A percentile compares a stretch with the other conserved stretches of the same genome.
phyloP scores from a whole-genome alignment of 2,113 vertebrate genomes.

The Sarotherodon lohbergeri region DNA sequence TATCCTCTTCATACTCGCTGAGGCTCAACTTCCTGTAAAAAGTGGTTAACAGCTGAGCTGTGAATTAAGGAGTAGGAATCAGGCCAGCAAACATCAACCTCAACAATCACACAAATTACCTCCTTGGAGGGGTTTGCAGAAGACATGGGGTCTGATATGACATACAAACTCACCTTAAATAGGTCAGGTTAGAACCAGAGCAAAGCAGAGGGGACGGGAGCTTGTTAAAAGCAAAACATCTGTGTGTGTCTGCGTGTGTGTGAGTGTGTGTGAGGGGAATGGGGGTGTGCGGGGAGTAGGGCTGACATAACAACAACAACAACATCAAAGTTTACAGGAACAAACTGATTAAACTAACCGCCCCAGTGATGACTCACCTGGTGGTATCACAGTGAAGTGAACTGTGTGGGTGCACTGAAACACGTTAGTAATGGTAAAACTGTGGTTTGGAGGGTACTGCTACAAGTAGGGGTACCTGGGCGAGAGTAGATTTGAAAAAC shows the following conservation, averaged over 20 bases:
- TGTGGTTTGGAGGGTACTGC: neutral
- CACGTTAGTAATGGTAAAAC: neutral
- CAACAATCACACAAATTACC: neutral
- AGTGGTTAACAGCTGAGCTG: slow-evolving; percentile 16
- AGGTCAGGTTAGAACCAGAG: neutral
- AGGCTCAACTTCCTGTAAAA: slow-evolving; percentile 40
- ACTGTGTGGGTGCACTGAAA: neutral
- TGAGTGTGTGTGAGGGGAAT: neutral
- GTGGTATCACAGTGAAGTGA: neutral
- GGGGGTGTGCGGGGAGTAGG: neutral
- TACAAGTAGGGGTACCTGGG: neutral
- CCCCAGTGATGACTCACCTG: slow-evolving; percentile 20
- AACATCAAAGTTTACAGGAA: slow-evolving; percentile 19
- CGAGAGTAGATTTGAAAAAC: neutral
- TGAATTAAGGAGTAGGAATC: slow-evolving; percentile 11
- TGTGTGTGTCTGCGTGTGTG: neutral
- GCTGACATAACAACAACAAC: neutral
- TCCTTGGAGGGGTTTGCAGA: neutral
- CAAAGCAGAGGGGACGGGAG: neutral
- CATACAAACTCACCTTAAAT: neutral
- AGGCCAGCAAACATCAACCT: neutral
- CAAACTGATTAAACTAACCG: neutral
- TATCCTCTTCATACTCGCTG: neutral
- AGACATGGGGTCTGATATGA: neutral
- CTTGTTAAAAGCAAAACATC: neutral